These are phyloP conservation scores for Eueremaeus valkanovi DNA, from an alignment of 2,888 invertebrate species.

Conservation along the genomic window DNA sequence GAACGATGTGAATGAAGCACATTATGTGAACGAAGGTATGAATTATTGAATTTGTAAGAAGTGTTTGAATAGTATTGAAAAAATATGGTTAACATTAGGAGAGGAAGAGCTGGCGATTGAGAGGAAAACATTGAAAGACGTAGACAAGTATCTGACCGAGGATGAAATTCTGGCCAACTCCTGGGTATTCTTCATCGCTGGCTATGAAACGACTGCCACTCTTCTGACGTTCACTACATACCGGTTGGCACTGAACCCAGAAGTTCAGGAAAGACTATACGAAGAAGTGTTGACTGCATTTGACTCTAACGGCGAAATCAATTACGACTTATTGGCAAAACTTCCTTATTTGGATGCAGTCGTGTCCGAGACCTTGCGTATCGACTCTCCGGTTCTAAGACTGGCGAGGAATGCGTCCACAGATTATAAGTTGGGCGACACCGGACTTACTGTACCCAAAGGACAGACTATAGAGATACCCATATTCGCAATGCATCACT, in stretches of 20 bases:
- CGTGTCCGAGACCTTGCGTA: conserved; percentile 28
- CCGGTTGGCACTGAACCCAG: conserved; percentile 30
- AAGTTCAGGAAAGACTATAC: conserved; percentile 35
- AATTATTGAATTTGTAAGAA: no score
- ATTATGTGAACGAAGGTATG: not conserved
- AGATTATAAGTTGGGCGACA: not conserved
- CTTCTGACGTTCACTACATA: conserved; percentile 23
- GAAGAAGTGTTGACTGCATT: conserved; percentile 24
- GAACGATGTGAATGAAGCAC: no score
- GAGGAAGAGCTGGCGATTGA: not conserved
- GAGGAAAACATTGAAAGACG: not conserved
- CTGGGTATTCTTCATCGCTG: conserved; percentile 40
- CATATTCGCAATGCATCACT: conserved; percentile 24
- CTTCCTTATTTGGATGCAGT: conserved; percentile 35
- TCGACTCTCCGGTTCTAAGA: not conserved
- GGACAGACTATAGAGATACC: not conserved
- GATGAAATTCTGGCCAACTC: conserved; percentile 41
- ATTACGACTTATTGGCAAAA: not conserved
- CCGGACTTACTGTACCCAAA: not conserved
- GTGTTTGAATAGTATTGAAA: no score
- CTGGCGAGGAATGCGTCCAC: not conserved
- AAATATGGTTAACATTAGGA: no score
- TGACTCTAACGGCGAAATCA: conserved; percentile 6
- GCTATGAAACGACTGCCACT: conserved; percentile 39
- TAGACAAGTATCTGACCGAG: conserved; percentile 7